Conservation (phyloP, 2,113 vertebrate genomes). For the Aramus guarauna region DNA sequence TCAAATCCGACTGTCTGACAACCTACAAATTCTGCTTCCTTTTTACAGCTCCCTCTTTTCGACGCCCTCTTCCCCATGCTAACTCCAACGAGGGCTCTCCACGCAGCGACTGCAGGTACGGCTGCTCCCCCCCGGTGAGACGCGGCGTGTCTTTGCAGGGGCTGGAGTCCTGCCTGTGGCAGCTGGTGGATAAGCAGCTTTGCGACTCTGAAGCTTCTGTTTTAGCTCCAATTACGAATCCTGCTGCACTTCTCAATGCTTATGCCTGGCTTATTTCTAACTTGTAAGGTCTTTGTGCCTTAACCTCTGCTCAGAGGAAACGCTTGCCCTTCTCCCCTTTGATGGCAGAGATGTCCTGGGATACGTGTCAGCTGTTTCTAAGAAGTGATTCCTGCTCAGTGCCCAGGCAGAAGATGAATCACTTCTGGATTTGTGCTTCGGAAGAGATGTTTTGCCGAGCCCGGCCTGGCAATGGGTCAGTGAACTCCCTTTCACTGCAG, state of each 20-base stretch:
- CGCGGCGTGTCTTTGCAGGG: neutral
- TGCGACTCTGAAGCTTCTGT: neutral
- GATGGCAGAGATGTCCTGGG: neutral
- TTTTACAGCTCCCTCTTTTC: neutral
- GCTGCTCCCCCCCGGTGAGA: neutral
- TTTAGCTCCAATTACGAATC: neutral
- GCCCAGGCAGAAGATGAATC: neutral
- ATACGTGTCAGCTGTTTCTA: neutral
- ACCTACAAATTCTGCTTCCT: neutral
- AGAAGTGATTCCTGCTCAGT: neutral
- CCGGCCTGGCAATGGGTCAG: neutral
- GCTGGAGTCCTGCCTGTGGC: neutral
- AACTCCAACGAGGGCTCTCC: neutral
- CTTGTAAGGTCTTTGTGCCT: neutral
- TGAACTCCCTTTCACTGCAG: neutral
- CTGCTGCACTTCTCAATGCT: neutral
- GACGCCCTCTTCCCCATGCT: neutral
- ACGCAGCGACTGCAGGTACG: neutral
- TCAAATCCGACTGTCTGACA: neutral
- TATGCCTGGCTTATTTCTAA: neutral
- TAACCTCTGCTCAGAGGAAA: neutral
- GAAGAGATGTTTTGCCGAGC: neutral
- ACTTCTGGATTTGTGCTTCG: neutral
- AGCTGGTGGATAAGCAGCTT: neutral
- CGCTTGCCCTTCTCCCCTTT: neutral